These are phyloP conservation scores for Trichonephila inaurata DNA, from an alignment of 1,140 invertebrate genomes.

Conservation along the genomic window DNA sequence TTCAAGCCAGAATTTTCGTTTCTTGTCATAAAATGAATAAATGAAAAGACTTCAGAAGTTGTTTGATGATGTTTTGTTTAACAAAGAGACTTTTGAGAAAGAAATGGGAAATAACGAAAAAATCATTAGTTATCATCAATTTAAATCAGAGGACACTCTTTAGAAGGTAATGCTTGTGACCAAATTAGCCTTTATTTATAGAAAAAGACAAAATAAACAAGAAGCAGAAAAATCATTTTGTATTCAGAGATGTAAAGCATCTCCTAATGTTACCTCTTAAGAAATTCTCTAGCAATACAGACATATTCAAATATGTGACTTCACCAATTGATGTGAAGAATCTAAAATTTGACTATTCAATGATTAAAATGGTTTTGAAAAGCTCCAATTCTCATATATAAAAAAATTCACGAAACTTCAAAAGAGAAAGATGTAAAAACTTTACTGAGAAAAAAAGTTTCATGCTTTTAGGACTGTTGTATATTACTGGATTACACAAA, in stretches of 20 bases:
- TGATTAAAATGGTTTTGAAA: background rate
- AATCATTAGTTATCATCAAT: background rate
- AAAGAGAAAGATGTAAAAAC: background rate
- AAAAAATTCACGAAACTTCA: background rate
- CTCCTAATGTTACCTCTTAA: background rate
- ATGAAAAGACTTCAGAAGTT: background rate
- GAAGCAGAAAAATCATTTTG: background rate
- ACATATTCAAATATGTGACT: background rate
- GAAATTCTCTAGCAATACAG: background rate
- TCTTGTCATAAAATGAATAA: too few species aligned
- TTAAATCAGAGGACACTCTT: background rate
- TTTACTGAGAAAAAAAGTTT: background rate
- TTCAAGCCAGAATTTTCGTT: too few species aligned
- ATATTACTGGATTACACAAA: constrained; percentile 45
- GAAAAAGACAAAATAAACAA: background rate
- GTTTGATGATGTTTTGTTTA: background rate
- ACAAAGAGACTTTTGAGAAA: background rate
- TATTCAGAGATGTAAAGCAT: background rate
- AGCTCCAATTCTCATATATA: background rate
- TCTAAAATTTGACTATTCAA: background rate
- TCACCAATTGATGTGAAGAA: background rate
- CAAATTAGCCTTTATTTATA: background rate
- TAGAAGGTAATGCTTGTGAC: background rate
- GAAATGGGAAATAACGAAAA: background rate
- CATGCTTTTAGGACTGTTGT: background rate